These are phyloP conservation scores for Aptenodytes patagonicus DNA, from an alignment of 2,113 vertebrate species.

Conservation along the genomic window DNA sequence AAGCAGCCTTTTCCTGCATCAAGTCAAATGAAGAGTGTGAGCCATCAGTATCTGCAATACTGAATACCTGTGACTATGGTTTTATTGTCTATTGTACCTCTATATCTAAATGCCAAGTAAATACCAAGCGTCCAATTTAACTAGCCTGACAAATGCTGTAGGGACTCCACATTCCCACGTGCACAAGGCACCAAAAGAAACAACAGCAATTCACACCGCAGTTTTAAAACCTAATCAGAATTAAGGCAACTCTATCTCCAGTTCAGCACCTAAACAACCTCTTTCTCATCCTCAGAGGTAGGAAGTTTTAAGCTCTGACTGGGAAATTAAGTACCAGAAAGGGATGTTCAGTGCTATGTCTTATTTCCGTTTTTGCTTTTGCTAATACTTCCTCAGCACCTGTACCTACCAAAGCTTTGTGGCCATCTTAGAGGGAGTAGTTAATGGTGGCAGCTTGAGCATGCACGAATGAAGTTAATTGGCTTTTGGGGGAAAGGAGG, in stretches of 20 bases:
- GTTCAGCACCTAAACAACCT: not conserved
- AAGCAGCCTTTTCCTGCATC: not conserved
- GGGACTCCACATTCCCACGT: accelerated
- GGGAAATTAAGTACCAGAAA: not conserved
- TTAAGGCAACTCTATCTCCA: not conserved
- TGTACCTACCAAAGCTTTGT: not conserved
- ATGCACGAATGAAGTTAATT: not conserved
- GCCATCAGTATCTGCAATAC: not conserved
- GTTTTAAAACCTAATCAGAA: not conserved
- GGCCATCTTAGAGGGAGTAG: not conserved
- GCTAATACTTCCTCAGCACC: not conserved
- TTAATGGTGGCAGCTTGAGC: not conserved
- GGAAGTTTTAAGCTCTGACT: not conserved
- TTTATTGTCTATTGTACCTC: not conserved
- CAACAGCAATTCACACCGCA: not conserved
- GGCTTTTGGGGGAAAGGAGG: not conserved
- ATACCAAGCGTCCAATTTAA: not conserved
- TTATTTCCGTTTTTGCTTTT: not conserved
- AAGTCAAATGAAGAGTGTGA: not conserved
- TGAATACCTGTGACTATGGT: not conserved
- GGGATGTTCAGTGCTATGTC: not conserved
- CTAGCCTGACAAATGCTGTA: not conserved
- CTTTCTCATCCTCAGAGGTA: not conserved
- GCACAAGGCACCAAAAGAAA: not conserved
- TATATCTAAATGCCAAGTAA: not conserved